Evolutionary conservation across 2,797 vertebrate species (phyloP).

Genomic region (Hemitrygon akajei): DNA sequence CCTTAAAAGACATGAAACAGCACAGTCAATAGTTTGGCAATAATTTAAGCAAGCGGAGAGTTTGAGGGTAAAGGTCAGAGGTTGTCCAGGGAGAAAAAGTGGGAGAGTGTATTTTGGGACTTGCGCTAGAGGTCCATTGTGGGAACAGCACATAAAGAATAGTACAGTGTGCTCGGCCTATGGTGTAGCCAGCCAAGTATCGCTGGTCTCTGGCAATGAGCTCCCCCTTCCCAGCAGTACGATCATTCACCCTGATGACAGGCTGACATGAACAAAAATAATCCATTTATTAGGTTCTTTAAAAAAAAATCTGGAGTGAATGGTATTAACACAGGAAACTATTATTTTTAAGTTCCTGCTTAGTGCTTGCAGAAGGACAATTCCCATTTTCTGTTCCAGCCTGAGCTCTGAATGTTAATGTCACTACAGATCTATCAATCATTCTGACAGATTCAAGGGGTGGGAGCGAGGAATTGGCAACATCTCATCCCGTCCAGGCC

Average conservation of each 20-base stretch:
- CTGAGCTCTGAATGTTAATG: neutral
- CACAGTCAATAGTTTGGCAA: neutral
- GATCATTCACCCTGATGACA: slow-evolving; percentile 17
- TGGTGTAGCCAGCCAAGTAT: neutral
- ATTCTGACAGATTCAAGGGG: neutral
- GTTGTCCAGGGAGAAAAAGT: neutral
- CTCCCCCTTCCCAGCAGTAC: slow-evolving; percentile 6
- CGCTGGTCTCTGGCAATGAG: neutral
- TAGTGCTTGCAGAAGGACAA: neutral
- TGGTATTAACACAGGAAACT: slow-evolving; percentile 5
- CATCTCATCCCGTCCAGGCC: neutral
- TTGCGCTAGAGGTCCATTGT: neutral
- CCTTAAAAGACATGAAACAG: neutral
- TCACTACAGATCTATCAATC: neutral
- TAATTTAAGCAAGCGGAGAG: neutral
- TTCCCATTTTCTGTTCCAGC: neutral
- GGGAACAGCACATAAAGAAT: neutral
- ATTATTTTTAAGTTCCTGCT: neutral
- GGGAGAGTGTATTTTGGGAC: neutral
- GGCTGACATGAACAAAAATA: neutral
- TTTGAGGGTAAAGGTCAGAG: neutral
- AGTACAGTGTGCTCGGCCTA: neutral
- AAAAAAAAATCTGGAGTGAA: neutral
- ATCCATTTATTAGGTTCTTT: neutral
- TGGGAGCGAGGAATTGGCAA: neutral